Conservation (phyloP, 64 coral and sea anemone genomes). For the Actinia tenebrosa region DNA sequence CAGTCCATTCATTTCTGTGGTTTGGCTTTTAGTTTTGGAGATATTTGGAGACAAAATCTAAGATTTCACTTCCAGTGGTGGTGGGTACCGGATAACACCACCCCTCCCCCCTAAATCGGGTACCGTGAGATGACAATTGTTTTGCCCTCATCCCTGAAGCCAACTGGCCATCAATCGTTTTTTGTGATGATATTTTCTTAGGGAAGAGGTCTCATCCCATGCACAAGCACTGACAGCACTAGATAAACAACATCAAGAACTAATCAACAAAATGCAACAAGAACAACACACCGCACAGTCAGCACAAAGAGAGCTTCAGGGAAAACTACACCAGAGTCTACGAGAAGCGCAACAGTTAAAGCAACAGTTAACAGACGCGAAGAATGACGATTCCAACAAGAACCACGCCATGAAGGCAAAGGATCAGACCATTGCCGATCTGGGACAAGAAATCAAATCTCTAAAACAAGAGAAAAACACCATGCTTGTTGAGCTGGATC, state of each 20-base stretch:
- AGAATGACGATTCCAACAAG: slow-evolving; percentile 28
- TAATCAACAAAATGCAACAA: slow-evolving; percentile 46
- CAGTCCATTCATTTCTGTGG: too few relatives aligned
- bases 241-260: slow-evolving; percentile 44
- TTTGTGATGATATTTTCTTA: slow-evolving; percentile 3
- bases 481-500: slow-evolving; percentile 42
- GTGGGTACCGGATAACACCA: too few relatives aligned
- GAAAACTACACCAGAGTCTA: slow-evolving; percentile 29
- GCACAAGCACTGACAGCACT: slow-evolving; percentile 57
- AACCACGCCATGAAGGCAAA: slow-evolving; percentile 42
- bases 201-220: slow-evolving; percentile 69
- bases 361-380: slow-evolving; percentile 41
- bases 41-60: too few relatives aligned
- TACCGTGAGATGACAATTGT: too few relatives aligned
- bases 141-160: too few relatives aligned
- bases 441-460: slow-evolving; percentile 38
- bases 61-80: too few relatives aligned
- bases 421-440: slow-evolving; percentile 44
- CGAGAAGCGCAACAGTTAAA: slow-evolving; percentile 33
- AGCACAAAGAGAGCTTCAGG: slow-evolving; percentile 39
- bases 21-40: too few relatives aligned
- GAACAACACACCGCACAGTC: slow-evolving; percentile 44
- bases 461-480: slow-evolving; percentile 64
- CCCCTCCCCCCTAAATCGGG: too few relatives aligned
- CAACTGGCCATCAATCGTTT: too few relatives aligned